Evolutionary conservation across 2,113 vertebrate genomes (phyloP), one percentile per base, ranked within the genome.

Genomic region (Danionella cerebrum): DNA sequence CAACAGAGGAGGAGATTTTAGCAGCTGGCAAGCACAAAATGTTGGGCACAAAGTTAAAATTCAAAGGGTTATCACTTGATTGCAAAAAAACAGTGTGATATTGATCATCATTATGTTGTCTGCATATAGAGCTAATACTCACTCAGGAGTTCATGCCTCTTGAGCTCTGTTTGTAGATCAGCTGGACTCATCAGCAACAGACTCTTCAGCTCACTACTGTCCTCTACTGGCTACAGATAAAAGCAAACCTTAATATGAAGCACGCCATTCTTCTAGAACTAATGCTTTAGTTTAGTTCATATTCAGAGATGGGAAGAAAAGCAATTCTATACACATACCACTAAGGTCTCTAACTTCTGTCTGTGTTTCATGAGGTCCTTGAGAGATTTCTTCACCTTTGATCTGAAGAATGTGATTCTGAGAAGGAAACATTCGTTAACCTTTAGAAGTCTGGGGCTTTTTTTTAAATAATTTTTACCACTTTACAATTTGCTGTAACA

Each of bases 121-220:
- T 36, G 19, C 39, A 6, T 6, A 29, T 13, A 44, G 1, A 51
- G 27, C 14, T 22, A 11, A 16, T 22, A 78, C 89, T 91, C 85
- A 93, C 91, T 66, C 64, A 91, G 85, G 19, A 75, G 73, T 76
- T 67, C 85, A 25, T 84, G 83, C 82, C 85, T 91, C 76, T 75
- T 65, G 44, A 92, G 48, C 63, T 94, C 89, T 47, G 54, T 71
- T 31, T 75, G 77, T 70, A 93, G 80, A 62, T 68, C 24, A 48
- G 76, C 22, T 19, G 81, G 50, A 0, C 52, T 51, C 47, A 33
- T 35, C 0, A 73, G 71, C 64, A 69, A 47, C 52, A 89, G 68
- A 33, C 73, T 84, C 75, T 79, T 87, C 82, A 94, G 91, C 90
- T 95, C 89, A 85, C 82, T 90, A 73, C 83, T 93, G 93, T 88